Evolutionary conservation across 1,140 invertebrate genomes (phyloP).

Genomic region (Caenorhabditis inopinata): DNA sequence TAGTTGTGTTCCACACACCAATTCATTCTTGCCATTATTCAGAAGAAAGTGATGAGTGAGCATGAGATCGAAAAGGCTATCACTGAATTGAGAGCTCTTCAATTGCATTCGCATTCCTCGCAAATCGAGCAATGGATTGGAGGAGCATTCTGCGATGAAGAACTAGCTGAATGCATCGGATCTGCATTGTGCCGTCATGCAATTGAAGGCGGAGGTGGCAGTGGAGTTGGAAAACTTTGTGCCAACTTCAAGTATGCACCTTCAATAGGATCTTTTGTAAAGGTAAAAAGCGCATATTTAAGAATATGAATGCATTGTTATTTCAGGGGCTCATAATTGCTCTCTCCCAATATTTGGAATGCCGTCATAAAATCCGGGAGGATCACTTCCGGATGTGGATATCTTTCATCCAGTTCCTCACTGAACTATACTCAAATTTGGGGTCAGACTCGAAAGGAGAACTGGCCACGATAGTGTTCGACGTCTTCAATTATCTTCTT

Average conservation of each 20-base stretch:
- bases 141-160: slow-evolving; percentile 43
- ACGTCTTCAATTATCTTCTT: slow-evolving; percentile 60
- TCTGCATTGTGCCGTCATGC: slow-evolving; percentile 39
- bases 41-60: slow-evolving; percentile 41
- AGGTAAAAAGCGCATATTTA: background rate
- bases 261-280: slow-evolving; percentile 9
- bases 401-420: slow-evolving; percentile 56
- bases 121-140: slow-evolving; percentile 9
- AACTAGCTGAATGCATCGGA: slow-evolving; percentile 41
- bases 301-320: background rate
- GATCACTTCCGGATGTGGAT: slow-evolving; percentile 60
- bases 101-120: background rate
- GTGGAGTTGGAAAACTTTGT: slow-evolving; percentile 34
- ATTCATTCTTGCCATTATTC: background rate
- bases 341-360: slow-evolving; percentile 59
- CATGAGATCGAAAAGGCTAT: slow-evolving; percentile 35
- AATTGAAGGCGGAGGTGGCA: slow-evolving; percentile 41
- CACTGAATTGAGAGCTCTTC: background rate
- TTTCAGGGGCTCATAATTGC: slow-evolving; percentile 51
- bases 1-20: background rate
- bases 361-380: slow-evolving; percentile 54
- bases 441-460: slow-evolving; percentile 57
- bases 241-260: slow-evolving; percentile 29
- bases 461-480: slow-evolving; percentile 56
- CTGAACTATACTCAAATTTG: slow-evolving; percentile 58